Conservation (phyloP, 1,140 invertebrate genomes). For the Tetragonula clypearis region DNA sequence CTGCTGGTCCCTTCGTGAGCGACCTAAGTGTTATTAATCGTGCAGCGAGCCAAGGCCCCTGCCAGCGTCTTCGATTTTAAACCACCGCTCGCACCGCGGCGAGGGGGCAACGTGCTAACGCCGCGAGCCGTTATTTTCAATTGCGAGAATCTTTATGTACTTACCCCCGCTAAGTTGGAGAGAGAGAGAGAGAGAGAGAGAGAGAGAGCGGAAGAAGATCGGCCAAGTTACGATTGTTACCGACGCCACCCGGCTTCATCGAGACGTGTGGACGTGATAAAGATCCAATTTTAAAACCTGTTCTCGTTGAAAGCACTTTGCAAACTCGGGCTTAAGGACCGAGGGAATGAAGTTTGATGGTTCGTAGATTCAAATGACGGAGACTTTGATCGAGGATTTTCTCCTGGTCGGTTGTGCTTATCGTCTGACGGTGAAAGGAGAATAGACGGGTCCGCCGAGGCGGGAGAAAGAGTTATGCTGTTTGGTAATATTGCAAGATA, state of each 20-base stretch:
- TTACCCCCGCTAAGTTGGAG: not conserved
- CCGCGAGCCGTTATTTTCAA: conserved; percentile 47
- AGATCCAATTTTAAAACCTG: not conserved
- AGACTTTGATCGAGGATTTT: not conserved
- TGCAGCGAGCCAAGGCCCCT: not conserved
- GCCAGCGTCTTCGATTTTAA: conserved; percentile 55
- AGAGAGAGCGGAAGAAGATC: not conserved
- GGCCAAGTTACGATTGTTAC: not conserved
- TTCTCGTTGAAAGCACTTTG: not conserved
- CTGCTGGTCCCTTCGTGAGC: conserved; percentile 45
- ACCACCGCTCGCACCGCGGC: not conserved
- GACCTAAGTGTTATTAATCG: conserved; percentile 66
- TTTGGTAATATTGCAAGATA: too few species aligned
- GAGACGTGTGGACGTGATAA: not conserved
- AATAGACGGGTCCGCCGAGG: too few species aligned
- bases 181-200: too few species aligned
- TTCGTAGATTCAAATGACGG: not conserved
- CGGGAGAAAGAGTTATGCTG: too few species aligned
- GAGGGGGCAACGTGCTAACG: not conserved
- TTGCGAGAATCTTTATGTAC: conserved; percentile 38
- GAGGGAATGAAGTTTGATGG: not conserved
- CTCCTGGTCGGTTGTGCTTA: too few species aligned
- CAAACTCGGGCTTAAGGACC: not conserved
- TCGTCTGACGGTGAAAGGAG: too few species aligned
- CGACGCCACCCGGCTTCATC: not conserved